Conservation (phyloP, 30 jellyfish, hydroid and myxozoan species). For the Cassiopea andromeda region DNA sequence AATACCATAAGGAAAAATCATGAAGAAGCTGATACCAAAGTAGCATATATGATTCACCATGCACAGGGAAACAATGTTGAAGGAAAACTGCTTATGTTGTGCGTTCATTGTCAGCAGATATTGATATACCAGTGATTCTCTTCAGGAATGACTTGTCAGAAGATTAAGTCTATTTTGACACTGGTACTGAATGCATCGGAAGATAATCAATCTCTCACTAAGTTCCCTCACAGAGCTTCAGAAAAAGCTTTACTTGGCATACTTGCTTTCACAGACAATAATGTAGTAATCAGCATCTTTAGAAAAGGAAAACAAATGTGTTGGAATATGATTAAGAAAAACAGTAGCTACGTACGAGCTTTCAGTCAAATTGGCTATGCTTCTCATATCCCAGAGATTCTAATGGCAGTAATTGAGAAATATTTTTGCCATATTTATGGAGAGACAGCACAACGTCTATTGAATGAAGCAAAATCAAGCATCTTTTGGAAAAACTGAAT, state of each 20-base stretch:
- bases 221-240: neutral
- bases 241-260: neutral
- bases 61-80: slow-evolving; percentile 42
- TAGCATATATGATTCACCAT: slow-evolving; percentile 60
- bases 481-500: neutral
- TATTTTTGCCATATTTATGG: slow-evolving; percentile 55
- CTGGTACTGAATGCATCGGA: slow-evolving; percentile 61
- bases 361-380: slow-evolving; percentile 52
- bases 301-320: slow-evolving; percentile 58
- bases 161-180: slow-evolving; percentile 33
- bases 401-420: slow-evolving; percentile 48
- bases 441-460: slow-evolving; percentile 16
- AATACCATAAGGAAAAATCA: slow-evolving; percentile 25
- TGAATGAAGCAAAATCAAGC: slow-evolving; percentile 27
- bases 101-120: neutral
- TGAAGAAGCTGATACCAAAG: slow-evolving; percentile 57
- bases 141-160: slow-evolving; percentile 45
- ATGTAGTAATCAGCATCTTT: slow-evolving; percentile 43
- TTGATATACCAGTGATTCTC: neutral
- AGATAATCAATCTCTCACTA: too few species aligned
- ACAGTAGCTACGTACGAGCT: slow-evolving; percentile 47
- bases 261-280: neutral
- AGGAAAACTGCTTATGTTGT: slow-evolving; percentile 54
- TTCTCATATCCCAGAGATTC: slow-evolving; percentile 40
- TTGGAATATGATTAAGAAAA: slow-evolving; percentile 47